A percentile compares a stretch with the other conserved stretches of the same genome.
These are phyloP conservation scores for Struthio camelus DNA, from an alignment of 2,113 vertebrate species.

Conservation along the genomic window DNA sequence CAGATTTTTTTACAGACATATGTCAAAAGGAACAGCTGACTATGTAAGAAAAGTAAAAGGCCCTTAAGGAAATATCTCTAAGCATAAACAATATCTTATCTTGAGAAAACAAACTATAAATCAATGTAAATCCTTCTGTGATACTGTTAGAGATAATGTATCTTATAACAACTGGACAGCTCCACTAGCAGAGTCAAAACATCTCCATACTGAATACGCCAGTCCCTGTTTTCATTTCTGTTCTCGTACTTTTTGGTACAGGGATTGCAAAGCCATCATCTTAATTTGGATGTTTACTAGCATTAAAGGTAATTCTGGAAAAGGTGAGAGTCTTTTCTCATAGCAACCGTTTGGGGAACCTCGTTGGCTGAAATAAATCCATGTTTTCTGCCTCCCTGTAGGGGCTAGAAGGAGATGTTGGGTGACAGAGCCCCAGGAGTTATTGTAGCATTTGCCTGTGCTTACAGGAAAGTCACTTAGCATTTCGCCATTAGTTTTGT, in stretches of 20 bases:
- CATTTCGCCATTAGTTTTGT: background rate
- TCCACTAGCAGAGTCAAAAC: background rate
- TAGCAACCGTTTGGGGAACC: background rate
- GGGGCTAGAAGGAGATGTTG: background rate
- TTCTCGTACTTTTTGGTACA: background rate
- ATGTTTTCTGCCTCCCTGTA: background rate
- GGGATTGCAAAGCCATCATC: background rate
- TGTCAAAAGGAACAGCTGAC: background rate
- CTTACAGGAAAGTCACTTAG: background rate
- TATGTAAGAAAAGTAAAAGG: background rate
- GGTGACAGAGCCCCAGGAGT: rapidly evolving
- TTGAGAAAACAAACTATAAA: background rate
- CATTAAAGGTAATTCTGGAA: background rate
- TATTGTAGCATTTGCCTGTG: background rate
- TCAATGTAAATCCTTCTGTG: background rate
- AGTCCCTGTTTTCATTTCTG: background rate
- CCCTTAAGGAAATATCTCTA: background rate
- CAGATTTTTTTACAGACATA: background rate
- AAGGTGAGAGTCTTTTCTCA: background rate
- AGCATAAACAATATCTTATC: background rate
- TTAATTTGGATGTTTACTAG: background rate
- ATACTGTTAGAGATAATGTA: background rate
- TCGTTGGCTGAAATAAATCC: background rate
- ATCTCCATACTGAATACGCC: background rate
- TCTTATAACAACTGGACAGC: background rate